phyloP scores from a whole-genome alignment of 2,888 invertebrate genomes.

The Bruchidius siliquastri region DNA sequence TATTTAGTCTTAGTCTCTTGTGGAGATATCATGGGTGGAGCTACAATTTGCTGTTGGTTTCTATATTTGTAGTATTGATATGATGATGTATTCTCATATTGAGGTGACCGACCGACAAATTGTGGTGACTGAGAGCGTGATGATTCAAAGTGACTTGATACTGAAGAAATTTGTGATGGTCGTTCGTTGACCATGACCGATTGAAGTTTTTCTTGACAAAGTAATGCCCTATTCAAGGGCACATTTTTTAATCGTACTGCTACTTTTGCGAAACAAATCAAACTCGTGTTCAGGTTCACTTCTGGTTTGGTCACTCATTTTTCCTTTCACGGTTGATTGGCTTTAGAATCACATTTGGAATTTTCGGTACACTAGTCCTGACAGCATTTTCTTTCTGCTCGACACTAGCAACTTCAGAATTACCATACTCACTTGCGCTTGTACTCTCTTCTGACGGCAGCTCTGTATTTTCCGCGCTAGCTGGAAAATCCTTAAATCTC shows the following conservation, averaged over 20 bases:
- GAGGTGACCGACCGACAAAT: not conserved
- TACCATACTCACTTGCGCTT: not conserved
- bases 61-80: not conserved
- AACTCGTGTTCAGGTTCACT: slow-evolving; percentile 9
- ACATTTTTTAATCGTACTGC: slow-evolving; percentile 16
- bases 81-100: not conserved
- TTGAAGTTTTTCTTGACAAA: slow-evolving; percentile 18
- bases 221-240: slow-evolving; percentile 15
- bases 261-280: slow-evolving; percentile 15
- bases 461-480: too few relatives aligned
- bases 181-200: slow-evolving; percentile 10
- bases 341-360: not conserved
- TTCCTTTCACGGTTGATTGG: not conserved
- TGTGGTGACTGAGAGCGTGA: slow-evolving; percentile 2
- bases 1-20: too few relatives aligned
- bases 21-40: slow-evolving; percentile 1
- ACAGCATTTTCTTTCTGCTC: not conserved
- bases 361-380: too few relatives aligned
- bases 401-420: not conserved
- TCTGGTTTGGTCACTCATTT: slow-evolving; percentile 1
- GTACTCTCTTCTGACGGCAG: not conserved
- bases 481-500: too few relatives aligned
- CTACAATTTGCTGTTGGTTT: slow-evolving; percentile 1
- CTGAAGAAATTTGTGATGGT: slow-evolving; percentile 4
- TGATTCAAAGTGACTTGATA: not conserved